Conservation (phyloP, 2,888 invertebrate species). For the Habroteleia sp. region DNA sequence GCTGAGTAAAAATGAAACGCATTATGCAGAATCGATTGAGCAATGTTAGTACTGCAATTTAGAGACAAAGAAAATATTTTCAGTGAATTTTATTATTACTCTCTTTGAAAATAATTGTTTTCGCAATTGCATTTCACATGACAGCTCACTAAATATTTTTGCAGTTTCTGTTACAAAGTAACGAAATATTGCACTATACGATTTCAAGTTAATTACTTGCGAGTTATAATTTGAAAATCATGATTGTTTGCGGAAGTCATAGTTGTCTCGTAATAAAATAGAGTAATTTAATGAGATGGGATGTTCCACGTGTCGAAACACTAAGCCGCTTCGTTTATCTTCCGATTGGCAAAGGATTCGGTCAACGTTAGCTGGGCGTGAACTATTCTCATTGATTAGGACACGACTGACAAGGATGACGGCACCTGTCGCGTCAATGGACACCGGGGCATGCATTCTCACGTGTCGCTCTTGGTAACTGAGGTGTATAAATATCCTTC, state of each 20-base stretch:
- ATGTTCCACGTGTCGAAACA: conserved; percentile 40
- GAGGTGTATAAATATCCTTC: conserved; percentile 73
- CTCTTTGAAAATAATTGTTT: no score
- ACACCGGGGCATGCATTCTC: conserved; percentile 71
- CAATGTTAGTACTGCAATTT: no score
- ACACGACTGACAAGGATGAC: conserved; percentile 71
- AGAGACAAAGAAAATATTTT: no score
- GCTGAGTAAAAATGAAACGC: no score
- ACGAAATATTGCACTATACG: conserved; percentile 18
- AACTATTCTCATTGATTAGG: conserved; percentile 75
- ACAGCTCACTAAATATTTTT: no score
- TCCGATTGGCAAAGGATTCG: conserved; percentile 55
- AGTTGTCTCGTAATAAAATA: conserved; percentile 38
- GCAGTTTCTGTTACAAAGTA: conserved; percentile 5
- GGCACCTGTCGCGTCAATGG: conserved; percentile 76
- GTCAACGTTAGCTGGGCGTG: conserved; percentile 63
- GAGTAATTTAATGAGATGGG: conserved; percentile 45
- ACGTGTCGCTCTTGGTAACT: conserved; percentile 71
- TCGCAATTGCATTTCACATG: no score
- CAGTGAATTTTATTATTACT: no score
- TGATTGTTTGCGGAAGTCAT: conserved; percentile 24
- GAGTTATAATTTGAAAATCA: conserved; percentile 30
- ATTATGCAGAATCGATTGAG: no score
- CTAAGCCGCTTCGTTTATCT: conserved; percentile 7
- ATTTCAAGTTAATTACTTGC: conserved; percentile 32